phyloP scores from a whole-genome alignment of 2,797 vertebrate species.

The Sebastiscus tertius region DNA sequence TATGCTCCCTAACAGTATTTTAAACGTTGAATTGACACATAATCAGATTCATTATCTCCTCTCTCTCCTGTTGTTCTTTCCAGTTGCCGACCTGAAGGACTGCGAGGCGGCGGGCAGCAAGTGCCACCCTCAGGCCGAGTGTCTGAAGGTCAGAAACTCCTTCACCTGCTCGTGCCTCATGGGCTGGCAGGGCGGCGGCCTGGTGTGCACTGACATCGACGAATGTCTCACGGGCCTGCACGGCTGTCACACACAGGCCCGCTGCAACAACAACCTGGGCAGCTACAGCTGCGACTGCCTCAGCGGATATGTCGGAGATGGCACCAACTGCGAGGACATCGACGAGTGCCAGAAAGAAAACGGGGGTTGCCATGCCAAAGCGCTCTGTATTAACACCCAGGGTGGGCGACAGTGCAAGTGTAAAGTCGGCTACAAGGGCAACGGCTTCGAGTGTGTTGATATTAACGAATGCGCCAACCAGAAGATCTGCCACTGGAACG shows the following conservation, averaged over 20 bases:
- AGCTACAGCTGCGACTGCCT: slow-evolving; percentile 82
- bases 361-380: slow-evolving; percentile 80
- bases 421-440: slow-evolving; percentile 78
- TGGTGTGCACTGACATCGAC: slow-evolving; percentile 80
- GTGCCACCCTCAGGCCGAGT: slow-evolving; percentile 80
- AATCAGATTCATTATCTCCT: background rate
- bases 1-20: background rate
- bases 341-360: slow-evolving; percentile 83
- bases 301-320: slow-evolving; percentile 82
- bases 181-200: slow-evolving; percentile 82
- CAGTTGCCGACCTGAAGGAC: slow-evolving; percentile 65
- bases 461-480: slow-evolving; percentile 77
- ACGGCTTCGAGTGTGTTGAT: slow-evolving; percentile 82
- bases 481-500: slow-evolving; percentile 86
- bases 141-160: slow-evolving; percentile 66
- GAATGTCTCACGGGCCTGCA: slow-evolving; percentile 80
- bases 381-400: slow-evolving; percentile 80
- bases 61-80: background rate
- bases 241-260: slow-evolving; percentile 75
- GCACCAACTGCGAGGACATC: slow-evolving; percentile 80
- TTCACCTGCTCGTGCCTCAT: slow-evolving; percentile 78
- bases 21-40: background rate
- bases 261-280: slow-evolving; percentile 82
- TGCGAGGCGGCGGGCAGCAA: slow-evolving; percentile 71
- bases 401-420: slow-evolving; percentile 82